phyloP scores from a whole-genome alignment of 1,140 invertebrate species.

The Ceratitis capitata region DNA sequence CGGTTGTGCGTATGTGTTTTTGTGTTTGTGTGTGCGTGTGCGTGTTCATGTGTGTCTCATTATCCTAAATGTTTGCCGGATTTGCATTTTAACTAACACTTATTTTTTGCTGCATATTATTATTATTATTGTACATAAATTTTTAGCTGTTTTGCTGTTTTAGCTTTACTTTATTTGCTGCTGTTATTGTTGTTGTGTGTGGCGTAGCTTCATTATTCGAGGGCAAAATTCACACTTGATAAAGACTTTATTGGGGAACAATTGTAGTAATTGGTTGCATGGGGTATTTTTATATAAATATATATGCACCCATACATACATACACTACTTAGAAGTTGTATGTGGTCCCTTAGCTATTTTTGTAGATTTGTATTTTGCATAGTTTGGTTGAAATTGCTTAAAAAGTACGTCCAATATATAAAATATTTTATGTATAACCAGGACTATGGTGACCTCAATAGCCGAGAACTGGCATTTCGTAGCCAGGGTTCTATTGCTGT shows the following conservation, averaged over 20 bases:
- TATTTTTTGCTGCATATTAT: background rate
- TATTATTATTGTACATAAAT: slow-evolving; percentile 32
- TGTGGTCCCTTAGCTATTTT: too few relatives aligned
- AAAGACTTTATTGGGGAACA: slow-evolving; percentile 12
- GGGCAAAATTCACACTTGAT: slow-evolving; percentile 16
- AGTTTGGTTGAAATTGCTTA: too few relatives aligned
- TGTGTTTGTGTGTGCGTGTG: background rate
- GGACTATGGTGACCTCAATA: too few relatives aligned
- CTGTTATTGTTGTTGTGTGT: too few relatives aligned
- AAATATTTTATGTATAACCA: too few relatives aligned
- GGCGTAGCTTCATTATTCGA: background rate
- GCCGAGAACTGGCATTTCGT: too few relatives aligned
- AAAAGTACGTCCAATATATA: too few relatives aligned
- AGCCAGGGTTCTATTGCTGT: too few relatives aligned
- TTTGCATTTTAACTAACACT: slow-evolving; percentile 6
- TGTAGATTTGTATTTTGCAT: too few relatives aligned
- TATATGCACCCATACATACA: background rate
- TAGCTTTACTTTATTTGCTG: background rate
- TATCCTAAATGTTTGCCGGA: slow-evolving; percentile 24
- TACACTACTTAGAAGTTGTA: background rate
- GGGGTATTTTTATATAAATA: background rate
- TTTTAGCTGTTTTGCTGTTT: slow-evolving; percentile 4
- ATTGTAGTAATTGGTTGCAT: background rate
- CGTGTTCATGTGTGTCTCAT: slow-evolving; percentile 7
- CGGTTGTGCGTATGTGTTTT: background rate